A percentile compares a stretch with the other conserved stretches of the same genome.
Conservation (phyloP, 2,113 vertebrate species). For the Podarcis muralis region DNA sequence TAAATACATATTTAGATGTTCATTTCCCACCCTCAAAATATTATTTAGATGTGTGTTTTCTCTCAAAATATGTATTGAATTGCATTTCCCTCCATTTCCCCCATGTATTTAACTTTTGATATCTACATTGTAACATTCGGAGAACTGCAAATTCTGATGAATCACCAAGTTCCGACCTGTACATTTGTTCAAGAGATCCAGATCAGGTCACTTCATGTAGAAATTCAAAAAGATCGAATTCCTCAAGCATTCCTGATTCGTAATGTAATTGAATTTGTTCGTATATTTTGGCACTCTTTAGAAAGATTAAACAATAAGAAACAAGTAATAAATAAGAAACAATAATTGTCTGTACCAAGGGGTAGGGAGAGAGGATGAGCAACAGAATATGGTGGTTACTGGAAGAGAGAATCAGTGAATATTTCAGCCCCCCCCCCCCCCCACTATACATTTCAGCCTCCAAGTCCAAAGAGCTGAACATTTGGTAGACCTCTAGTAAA, state of each 20-base stretch:
- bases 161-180: background rate
- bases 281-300: background rate
- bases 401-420: background rate
- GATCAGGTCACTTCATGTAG: background rate
- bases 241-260: background rate
- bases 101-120: background rate
- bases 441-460: background rate
- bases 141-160: background rate
- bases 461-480: background rate
- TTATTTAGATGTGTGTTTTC: background rate
- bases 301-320: background rate
- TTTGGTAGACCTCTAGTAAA: background rate
- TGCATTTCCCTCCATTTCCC: background rate
- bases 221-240: background rate
- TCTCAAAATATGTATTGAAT: background rate
- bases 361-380: background rate
- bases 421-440: background rate
- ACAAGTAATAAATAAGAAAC: background rate
- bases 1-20: too few relatives aligned
- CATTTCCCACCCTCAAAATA: too few relatives aligned
- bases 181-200: background rate
- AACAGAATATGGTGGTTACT: background rate
- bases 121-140: background rate
- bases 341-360: background rate
- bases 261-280: background rate